A percentile compares a stretch with the other conserved stretches of the same genome.
Evolutionary conservation across 2,113 vertebrate species (phyloP).

Genomic region (Jacana jacana): DNA sequence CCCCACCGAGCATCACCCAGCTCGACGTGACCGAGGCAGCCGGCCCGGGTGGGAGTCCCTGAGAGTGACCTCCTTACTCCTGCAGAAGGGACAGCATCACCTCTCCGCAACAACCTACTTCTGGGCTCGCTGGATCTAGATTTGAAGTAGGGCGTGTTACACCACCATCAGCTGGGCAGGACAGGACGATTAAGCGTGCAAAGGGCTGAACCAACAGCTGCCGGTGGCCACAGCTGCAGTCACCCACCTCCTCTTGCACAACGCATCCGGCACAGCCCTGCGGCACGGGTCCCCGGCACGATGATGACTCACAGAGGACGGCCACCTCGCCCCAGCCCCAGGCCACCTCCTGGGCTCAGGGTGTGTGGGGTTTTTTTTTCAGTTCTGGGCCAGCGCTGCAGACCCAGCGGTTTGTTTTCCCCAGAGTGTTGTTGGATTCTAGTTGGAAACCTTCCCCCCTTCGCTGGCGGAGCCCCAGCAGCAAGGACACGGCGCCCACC

Average conservation of each 20-base stretch:
- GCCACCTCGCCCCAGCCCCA: not conserved
- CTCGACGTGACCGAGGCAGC: not conserved
- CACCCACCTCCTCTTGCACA: slow-evolving; percentile 60
- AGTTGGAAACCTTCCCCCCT: not conserved
- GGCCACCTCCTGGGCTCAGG: not conserved
- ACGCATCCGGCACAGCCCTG: not conserved
- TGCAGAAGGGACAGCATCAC: not conserved
- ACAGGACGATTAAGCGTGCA: not conserved
- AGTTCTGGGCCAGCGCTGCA: fast-evolving
- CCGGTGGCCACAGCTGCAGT: not conserved
- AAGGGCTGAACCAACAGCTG: not conserved
- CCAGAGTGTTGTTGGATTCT: not conserved
- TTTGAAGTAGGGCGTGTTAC: not conserved
- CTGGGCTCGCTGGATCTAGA: not conserved
- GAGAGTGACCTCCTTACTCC: not conserved
- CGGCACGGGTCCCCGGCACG: not conserved
- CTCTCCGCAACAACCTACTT: not conserved
- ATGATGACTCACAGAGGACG: not conserved
- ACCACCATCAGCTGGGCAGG: not conserved
- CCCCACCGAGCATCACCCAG: not conserved
- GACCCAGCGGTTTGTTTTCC: not conserved
- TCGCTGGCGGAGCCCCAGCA: not conserved
- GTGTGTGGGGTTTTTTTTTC: not conserved
- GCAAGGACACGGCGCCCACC: not conserved
- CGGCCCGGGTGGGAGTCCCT: not conserved